phyloP scores from a whole-genome alignment of 2,888 invertebrate species.

The Stenoptilia bipunctidactyla region DNA sequence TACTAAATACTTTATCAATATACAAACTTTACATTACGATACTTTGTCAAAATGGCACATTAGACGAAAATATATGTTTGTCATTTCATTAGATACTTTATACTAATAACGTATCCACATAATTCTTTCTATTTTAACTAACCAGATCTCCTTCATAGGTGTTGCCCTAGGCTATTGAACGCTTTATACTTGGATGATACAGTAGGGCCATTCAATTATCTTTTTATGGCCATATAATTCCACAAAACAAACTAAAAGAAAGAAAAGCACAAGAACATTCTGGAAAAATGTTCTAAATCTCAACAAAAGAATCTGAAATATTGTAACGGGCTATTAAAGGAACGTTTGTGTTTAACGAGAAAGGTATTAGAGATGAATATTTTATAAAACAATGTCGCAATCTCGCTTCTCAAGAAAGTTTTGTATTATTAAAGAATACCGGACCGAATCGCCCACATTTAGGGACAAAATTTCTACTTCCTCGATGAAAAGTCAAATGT shows the following conservation, averaged over 20 bases:
- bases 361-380: not conserved
- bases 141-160: constrained; percentile 42
- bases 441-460: constrained; percentile 40
- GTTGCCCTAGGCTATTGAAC: constrained; percentile 44
- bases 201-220: constrained; percentile 12
- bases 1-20: too few species aligned
- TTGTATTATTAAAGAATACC: constrained; percentile 16
- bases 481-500: constrained; percentile 67
- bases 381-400: not conserved
- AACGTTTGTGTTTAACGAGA: not conserved
- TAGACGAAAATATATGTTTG: too few species aligned
- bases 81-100: too few species aligned
- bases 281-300: not conserved
- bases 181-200: constrained; percentile 31
- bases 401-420: not conserved
- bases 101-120: constrained; percentile 35
- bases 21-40: too few species aligned
- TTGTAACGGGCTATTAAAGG: too few species aligned
- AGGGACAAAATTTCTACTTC: constrained; percentile 57
- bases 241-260: not conserved
- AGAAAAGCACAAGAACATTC: not conserved
- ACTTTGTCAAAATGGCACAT: too few species aligned
- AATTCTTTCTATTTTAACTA: constrained; percentile 30
- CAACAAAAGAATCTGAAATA: not conserved
- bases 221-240: not conserved